Percentiles rank a stretch among this genome's conserved stretches.
phyloP scores from a whole-genome alignment of 2,113 vertebrate species.

The Lipotes vexillifer region DNA sequence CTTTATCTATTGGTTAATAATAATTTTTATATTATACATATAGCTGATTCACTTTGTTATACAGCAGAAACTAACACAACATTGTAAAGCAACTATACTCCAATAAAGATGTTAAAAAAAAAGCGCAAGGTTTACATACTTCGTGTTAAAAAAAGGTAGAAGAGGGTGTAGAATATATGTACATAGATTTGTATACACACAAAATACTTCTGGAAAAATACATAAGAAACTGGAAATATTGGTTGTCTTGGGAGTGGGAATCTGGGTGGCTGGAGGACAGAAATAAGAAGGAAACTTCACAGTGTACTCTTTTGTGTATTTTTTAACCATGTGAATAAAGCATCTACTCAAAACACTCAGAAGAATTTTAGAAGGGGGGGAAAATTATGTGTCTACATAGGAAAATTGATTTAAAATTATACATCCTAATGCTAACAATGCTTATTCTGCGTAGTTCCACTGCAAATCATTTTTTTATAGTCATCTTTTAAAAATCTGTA shows the following conservation, averaged over 20 bases:
- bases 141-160: background rate
- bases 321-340: background rate
- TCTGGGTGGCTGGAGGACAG: background rate
- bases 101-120: no score
- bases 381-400: background rate
- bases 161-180: background rate
- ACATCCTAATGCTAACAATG: background rate
- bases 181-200: background rate
- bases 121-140: background rate
- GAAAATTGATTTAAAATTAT: constrained; percentile 22
- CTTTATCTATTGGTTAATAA: background rate
- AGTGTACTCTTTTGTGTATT: background rate
- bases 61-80: no score
- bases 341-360: background rate
- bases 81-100: no score
- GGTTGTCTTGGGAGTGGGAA: background rate
- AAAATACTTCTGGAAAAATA: background rate
- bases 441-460: background rate
- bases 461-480: background rate
- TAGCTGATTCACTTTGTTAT: no score
- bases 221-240: background rate
- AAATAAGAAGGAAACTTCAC: background rate
- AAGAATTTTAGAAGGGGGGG: background rate
- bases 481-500: background rate
- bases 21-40: background rate